Evolutionary conservation across 1,140 invertebrate species (phyloP).

Genomic region (Pseudobourletiella spinata): DNA sequence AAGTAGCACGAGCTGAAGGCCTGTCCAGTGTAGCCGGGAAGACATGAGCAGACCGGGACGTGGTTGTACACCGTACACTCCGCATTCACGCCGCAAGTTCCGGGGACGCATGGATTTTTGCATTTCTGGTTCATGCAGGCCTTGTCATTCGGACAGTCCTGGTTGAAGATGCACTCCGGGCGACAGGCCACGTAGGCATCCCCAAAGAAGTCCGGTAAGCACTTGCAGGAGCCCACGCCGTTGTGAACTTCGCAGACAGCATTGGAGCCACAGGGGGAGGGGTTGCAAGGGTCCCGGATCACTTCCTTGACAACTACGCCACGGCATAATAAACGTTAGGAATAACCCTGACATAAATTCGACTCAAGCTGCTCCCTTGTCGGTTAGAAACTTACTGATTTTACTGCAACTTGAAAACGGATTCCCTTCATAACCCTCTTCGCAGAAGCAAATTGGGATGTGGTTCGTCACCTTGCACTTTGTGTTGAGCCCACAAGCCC

Average conservation of each 20-base stretch:
- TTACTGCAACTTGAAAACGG: constrained; percentile 55
- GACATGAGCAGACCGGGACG: constrained; percentile 61
- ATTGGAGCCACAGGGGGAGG: constrained; percentile 49
- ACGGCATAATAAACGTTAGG: neutral
- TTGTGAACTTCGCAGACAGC: constrained; percentile 54
- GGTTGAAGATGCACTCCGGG: constrained; percentile 55
- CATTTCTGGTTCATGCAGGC: constrained; percentile 42
- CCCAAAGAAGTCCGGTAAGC: constrained; percentile 45
- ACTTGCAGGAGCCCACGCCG: neutral
- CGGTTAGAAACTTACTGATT: constrained; percentile 39
- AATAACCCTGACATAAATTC: no score
- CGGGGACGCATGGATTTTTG: constrained; percentile 11
- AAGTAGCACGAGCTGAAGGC: constrained; percentile 55
- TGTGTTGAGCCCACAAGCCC: constrained; percentile 62
- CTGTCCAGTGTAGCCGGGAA: constrained; percentile 53
- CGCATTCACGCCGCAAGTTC: constrained; percentile 12
- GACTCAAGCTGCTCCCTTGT: no score
- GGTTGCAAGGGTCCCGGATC: constrained; percentile 37
- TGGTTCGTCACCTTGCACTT: constrained; percentile 65
- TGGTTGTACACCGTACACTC: constrained; percentile 47
- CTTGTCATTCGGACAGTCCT: constrained; percentile 59
- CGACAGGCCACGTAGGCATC: constrained; percentile 61
- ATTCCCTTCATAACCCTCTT: constrained; percentile 62
- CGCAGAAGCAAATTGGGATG: constrained; percentile 58
- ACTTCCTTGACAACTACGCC: neutral